Evolutionary conservation across 2,888 invertebrate species (phyloP).

Genomic region (Plusia festucae): DNA sequence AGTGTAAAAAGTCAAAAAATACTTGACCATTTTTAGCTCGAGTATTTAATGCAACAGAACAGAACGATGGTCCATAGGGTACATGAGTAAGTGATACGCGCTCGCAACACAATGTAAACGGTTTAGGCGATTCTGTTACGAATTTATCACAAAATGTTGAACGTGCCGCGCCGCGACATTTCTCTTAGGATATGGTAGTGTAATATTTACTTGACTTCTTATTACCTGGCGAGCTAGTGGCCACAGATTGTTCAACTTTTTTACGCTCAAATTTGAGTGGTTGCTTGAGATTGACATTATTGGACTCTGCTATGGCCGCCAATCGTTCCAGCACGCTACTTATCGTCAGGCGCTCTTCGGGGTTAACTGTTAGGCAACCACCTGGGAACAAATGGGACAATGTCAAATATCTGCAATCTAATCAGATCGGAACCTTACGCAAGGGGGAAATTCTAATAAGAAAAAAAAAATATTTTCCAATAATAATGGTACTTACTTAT

Average conservation of each 20-base stretch:
- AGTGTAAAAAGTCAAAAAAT: conserved; percentile 90
- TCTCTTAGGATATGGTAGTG: conserved; percentile 89
- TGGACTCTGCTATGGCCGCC: conserved; percentile 96
- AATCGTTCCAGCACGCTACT: conserved; percentile 95
- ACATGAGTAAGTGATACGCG: conserved; percentile 68
- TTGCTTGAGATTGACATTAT: conserved; percentile 94
- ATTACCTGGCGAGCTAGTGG: conserved; percentile 90
- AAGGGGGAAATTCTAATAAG: no score
- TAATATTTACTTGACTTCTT: conserved; percentile 90
- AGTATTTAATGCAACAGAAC: conserved; percentile 84
- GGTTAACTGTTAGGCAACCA: conserved; percentile 95
- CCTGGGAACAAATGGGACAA: conserved; percentile 81
- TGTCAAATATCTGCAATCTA: conserved; percentile 30
- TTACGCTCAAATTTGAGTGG: conserved; percentile 92
- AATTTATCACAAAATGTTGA: conserved; percentile 69
- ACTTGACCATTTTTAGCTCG: conserved; percentile 90
- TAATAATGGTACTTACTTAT: conserved; percentile 91
- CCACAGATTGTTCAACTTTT: conserved; percentile 90
- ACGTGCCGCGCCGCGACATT: conserved; percentile 68
- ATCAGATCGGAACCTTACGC: no score
- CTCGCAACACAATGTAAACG: conserved; percentile 62
- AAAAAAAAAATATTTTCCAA: conserved; percentile 15
- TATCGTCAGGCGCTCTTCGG: conserved; percentile 94
- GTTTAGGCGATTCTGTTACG: conserved; percentile 59
- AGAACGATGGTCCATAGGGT: conserved; percentile 78